Base-by-base conservation (phyloP, 2,113 vertebrate genomes). In the Uria lomvia region DNA sequence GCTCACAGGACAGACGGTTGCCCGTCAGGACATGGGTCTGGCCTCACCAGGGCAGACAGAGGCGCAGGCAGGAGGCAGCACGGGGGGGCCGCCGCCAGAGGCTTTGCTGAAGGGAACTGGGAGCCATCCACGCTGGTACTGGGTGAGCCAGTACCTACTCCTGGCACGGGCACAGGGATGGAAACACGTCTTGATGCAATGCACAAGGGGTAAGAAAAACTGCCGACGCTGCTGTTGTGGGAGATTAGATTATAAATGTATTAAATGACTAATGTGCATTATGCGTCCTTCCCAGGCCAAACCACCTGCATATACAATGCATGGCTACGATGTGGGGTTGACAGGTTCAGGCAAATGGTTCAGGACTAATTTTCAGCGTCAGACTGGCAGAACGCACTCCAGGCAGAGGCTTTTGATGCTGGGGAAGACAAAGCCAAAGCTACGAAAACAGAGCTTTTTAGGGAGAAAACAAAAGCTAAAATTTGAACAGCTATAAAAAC, bases 381-480 rank as follows among this genome's bases (percentile, higher is more conserved):
- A 38, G 78, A 9, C 67, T 65, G 73, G 84, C 90, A 91, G 43
- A 47, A 85, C 1, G 5, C 12, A 40, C 77, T 49, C 49, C 47
- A 42, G 70, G 13, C 43, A 76, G 60, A 55, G 60, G 62, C 55
- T 91, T 84, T 0, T 1, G 45, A 62, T 50, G 66, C 70, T 76
- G 62, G 66, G 75, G 32, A 66, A 79, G 56, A 62, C 47, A 58
- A 80, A 92, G 80, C 30, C 76, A 63, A 68, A 62, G 63, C 38
- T 71, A 86, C 0, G 3, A 65, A 73, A 84, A 12, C 29, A 59
- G 42, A 49, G 38, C 58, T 71, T 83, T 86, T 67, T 27, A 60
- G 73, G 65, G 50, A 77, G 66, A 52, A 95, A 96, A 92, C 58
- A 75, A 95, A 86, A 90, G 59, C 67, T 70, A 52, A 75, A 86